A percentile compares a stretch with the other conserved stretches of the same genome.
Conservation (phyloP, 2,888 invertebrate genomes). For the Ernsta delagoae region DNA sequence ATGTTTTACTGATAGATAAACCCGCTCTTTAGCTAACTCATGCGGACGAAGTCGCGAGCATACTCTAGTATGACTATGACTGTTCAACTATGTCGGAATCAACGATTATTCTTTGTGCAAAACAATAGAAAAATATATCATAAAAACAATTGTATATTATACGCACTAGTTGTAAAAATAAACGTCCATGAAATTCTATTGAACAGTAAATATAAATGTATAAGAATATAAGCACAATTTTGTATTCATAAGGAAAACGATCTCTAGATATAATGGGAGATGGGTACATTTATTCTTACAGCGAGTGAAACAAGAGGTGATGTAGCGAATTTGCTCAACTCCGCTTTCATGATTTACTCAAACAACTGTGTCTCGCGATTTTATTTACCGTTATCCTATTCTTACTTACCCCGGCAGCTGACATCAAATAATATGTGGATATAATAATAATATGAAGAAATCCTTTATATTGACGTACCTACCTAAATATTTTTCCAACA, state of each 20-base stretch:
- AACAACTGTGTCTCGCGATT: conserved; percentile 49
- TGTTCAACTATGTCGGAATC: too few relatives aligned
- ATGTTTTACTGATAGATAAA: too few relatives aligned
- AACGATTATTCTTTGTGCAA: not conserved
- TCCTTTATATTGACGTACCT: not conserved
- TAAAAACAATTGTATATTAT: too few relatives aligned
- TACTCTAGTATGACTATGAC: too few relatives aligned
- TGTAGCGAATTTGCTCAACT: conserved; percentile 55
- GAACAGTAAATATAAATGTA: not conserved
- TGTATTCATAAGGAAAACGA: conserved; percentile 29
- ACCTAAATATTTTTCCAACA: not conserved
- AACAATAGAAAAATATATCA: not conserved
- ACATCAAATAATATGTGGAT: conserved; percentile 12
- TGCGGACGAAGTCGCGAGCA: too few relatives aligned
- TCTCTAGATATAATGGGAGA: conserved; percentile 39
- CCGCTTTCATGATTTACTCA: conserved; percentile 69
- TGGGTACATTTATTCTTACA: conserved; percentile 44
- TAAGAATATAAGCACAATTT: not conserved
- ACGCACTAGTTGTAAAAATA: not conserved
- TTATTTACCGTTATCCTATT: conserved; percentile 51
- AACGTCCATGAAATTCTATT: not conserved
- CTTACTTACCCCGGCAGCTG: conserved; percentile 45
- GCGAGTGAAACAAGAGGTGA: conserved; percentile 59
- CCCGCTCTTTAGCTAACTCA: too few relatives aligned
- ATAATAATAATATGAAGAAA: not conserved